Evolutionary conservation across 2,113 vertebrate species (phyloP), one percentile per base, ranked within the genome.

Genomic region (Campylorhamphus procurvoides): DNA sequence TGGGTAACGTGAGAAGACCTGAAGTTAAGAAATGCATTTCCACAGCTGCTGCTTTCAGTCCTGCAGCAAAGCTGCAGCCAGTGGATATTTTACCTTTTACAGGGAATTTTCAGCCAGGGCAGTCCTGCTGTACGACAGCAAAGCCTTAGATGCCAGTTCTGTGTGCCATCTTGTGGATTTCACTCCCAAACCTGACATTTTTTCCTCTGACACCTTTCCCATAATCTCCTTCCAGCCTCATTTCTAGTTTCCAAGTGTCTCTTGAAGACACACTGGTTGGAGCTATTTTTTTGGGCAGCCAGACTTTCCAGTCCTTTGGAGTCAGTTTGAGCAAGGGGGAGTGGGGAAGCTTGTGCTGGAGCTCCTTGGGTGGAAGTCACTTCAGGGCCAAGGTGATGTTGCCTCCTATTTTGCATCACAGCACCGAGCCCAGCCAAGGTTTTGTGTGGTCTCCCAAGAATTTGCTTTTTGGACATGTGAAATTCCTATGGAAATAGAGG

Each of bases 401-500:
- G 19, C 25, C 29, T 72, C 33, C 63, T 3, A 1, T 18, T 86
- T 64, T 24, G 33, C 50, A 33, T 81, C 4, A 1, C 62, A 35
- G 14, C 77, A n/a, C 31, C 0, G 0, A 75, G 29, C 14, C 18
- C 0, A 6, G 42, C 28, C 3, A 1, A 79, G 25, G 28, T n/a
- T 89, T 91, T 27, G 5, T 25, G 53, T 15, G 23, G 4, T 35
- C 52, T 39, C 6, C 1, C 2, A 14, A 66, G 49, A 72, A 66
- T 44, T 11, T 3, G 3, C 20, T 59, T 68, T 77, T 69, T 5
- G 2, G 59, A 28, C 2, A 0, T 13, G 25, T 33, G 31, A 28
- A 79, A 72, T 25, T 24, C 4, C 1, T 25, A 0, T 7, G 3
- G 6, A 31, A 56, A 20, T 0, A 52, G 49, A 59, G 35, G 50